phyloP scores from a whole-genome alignment of 2,113 vertebrate genomes.

The Ursus arctos region DNA sequence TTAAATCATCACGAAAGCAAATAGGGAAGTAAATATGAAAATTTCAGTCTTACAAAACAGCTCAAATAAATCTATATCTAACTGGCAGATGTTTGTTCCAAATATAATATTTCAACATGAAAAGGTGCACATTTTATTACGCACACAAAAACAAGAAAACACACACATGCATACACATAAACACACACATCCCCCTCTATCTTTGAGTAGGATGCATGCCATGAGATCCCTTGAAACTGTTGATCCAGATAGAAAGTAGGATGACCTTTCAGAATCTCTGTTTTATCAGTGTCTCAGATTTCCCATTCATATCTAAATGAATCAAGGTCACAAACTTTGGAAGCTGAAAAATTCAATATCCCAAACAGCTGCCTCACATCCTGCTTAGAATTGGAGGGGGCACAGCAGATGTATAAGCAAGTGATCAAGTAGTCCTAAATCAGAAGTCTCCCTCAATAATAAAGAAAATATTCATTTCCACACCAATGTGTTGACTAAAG shows the following conservation, averaged over 20 bases:
- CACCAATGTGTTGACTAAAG: background rate
- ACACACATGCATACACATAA: background rate
- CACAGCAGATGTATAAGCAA: background rate
- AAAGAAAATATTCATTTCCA: background rate
- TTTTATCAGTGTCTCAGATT: background rate
- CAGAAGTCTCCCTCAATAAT: background rate
- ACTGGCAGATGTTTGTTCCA: background rate
- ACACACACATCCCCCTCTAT: background rate
- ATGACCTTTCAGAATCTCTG: background rate
- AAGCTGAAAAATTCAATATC: slow-evolving; percentile 51
- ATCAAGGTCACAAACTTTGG: background rate
- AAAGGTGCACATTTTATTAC: background rate
- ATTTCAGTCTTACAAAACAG: background rate
- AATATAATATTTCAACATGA: background rate
- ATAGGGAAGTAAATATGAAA: background rate
- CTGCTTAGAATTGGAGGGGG: background rate
- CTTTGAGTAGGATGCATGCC: background rate
- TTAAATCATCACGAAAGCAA: background rate
- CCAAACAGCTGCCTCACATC: background rate
- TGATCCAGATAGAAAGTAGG: background rate
- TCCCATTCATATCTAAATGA: background rate
- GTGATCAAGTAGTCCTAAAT: background rate
- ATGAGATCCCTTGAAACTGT: background rate
- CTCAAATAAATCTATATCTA: background rate
- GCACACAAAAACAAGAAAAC: background rate